Evolutionary conservation across 2,113 vertebrate genomes (phyloP).

Genomic region (Calidris pugnax): DNA sequence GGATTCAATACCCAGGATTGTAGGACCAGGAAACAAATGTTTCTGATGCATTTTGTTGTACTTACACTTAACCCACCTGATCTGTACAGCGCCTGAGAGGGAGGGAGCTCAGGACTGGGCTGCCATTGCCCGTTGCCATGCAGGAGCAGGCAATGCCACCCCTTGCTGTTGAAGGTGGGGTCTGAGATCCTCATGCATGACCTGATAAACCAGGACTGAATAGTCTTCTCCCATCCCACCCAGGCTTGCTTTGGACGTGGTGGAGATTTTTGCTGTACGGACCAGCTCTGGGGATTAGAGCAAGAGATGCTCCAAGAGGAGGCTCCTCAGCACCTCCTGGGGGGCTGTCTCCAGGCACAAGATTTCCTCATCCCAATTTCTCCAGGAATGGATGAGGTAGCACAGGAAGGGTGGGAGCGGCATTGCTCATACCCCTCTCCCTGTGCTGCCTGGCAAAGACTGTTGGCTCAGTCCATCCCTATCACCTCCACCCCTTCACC

Average conservation of each 20-base stretch:
- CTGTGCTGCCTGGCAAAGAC: not conserved
- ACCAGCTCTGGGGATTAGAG: not conserved
- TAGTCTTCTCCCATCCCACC: not conserved
- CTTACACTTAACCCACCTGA: accelerated
- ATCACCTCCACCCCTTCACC: not conserved
- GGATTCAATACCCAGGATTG: not conserved
- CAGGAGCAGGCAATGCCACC: not conserved
- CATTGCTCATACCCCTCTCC: not conserved
- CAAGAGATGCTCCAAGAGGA: not conserved
- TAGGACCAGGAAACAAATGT: not conserved
- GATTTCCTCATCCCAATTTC: not conserved
- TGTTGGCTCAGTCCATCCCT: not conserved
- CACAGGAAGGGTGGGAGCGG: not conserved
- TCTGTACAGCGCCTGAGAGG: accelerated
- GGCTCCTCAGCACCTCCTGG: not conserved
- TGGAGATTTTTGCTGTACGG: not conserved
- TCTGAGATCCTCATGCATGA: not conserved
- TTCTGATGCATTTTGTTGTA: not conserved
- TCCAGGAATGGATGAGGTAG: not conserved
- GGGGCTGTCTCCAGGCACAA: not conserved
- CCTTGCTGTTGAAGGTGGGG: not conserved
- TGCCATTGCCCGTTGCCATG: accelerated
- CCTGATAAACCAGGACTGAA: not conserved
- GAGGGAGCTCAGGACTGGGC: not conserved
- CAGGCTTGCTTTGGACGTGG: not conserved